A percentile compares a stretch with the other conserved stretches of the same genome.
These are phyloP conservation scores for Hydractinia echinata DNA, from an alignment of 30 jellyfish, hydroid and myxozoan species.

Conservation along the genomic window DNA sequence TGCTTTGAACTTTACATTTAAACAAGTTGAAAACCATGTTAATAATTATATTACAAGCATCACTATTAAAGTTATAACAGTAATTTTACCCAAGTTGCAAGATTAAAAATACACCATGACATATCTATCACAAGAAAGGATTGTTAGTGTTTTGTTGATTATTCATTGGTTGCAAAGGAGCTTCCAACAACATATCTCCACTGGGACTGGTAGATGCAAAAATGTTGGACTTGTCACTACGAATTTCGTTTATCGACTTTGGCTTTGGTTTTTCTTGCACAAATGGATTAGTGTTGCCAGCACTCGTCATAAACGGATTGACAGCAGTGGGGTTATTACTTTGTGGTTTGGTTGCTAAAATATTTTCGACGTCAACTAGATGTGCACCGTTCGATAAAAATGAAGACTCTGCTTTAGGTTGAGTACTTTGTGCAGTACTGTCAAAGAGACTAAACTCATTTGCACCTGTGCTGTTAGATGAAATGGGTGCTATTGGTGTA, in stretches of 20 bases:
- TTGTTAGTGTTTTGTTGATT: conserved; percentile 35
- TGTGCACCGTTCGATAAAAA: conserved; percentile 74
- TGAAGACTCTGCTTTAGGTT: conserved; percentile 10
- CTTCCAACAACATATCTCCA: conserved; percentile 61
- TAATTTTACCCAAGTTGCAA: too few relatives aligned
- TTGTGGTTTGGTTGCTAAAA: conserved; percentile 43
- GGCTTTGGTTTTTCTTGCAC: conserved; percentile 96
- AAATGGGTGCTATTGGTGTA: conserved; percentile 62
- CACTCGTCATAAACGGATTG: conserved; percentile 66
- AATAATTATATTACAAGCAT: too few relatives aligned
- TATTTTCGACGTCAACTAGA: conserved; percentile 82
- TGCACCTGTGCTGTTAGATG: conserved; percentile 19
- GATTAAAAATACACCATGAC: too few relatives aligned
- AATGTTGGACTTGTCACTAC: conserved; percentile 59
- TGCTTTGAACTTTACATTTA: too few relatives aligned
- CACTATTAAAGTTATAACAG: too few relatives aligned
- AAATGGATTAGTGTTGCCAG: conserved; percentile 77
- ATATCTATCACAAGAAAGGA: conserved; percentile 46
- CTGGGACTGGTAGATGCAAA: conserved; percentile 45
- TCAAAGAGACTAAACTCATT: conserved; percentile 33
- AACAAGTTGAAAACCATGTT: too few relatives aligned
- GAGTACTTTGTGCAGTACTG: conserved; percentile 12
- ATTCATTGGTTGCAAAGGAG: conserved; percentile 65
- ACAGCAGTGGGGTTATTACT: conserved; percentile 27
- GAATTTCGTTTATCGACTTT: conserved; percentile 86